phyloP scores from a whole-genome alignment of 2,113 vertebrate genomes.

The Raphicerus campestris region DNA sequence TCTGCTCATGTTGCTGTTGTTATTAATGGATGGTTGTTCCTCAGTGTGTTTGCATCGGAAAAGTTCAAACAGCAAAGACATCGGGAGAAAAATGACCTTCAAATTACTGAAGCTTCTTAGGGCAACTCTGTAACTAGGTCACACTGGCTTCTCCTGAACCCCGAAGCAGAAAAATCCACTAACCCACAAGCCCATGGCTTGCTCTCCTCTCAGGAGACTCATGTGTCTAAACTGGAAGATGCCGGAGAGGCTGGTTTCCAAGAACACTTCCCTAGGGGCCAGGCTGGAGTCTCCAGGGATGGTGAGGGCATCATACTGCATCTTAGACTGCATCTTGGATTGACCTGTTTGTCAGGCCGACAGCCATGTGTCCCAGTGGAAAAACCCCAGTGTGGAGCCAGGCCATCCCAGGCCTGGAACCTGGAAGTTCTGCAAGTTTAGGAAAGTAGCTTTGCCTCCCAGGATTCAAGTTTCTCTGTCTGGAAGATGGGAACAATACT shows the following conservation, averaged over 20 bases:
- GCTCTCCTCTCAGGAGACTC: not conserved
- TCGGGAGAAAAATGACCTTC: not conserved
- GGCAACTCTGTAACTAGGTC: not conserved
- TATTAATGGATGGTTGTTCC: not conserved
- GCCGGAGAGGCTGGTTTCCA: not conserved
- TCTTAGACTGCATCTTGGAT: not conserved
- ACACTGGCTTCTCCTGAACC: not conserved
- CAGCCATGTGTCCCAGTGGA: not conserved
- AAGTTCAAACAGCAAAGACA: not conserved
- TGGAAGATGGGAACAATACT: not conserved
- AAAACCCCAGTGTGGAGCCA: not conserved
- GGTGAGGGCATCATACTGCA: not conserved
- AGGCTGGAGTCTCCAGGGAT: not conserved
- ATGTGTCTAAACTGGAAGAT: not conserved
- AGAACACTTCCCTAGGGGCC: not conserved
- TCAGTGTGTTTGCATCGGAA: not conserved
- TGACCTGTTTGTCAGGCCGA: not conserved
- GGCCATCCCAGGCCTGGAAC: not conserved
- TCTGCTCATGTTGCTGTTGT: not conserved
- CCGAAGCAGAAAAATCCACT: not conserved
- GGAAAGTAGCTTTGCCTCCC: not conserved
- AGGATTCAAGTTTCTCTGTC: not conserved
- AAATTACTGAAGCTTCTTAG: not conserved
- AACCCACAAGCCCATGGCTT: not conserved
- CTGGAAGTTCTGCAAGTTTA: not conserved